Evolutionary conservation across 2,113 vertebrate species (phyloP), one percentile per base, ranked within the genome.

Genomic region (Deroptyus accipitrinus): DNA sequence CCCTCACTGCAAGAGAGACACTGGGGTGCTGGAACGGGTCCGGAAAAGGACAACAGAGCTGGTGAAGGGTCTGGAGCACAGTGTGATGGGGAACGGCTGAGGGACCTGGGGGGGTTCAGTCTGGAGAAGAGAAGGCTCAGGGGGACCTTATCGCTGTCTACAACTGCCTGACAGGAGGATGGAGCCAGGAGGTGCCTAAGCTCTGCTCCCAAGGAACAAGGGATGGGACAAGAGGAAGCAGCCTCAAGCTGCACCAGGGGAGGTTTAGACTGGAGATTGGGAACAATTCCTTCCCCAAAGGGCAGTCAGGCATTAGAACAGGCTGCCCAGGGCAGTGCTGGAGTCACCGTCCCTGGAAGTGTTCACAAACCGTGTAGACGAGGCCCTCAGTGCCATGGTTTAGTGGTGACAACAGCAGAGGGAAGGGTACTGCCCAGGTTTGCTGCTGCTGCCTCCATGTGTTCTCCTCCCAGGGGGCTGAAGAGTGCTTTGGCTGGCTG

Each of bases 281-380:
- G 31, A 33, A 55, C 54, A 33, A 4, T 55, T 55, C 8, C 54
- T 55, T 20, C 54, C 31, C 18, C 54, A 57, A 1, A 33, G 31
- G 54, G 18, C 54, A 57, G 31, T 33, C 31, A 57, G 54, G 54
- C 54, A 33, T 1, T 57, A 18, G 54, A 33, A 57, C 18, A 13
- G 54, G 54, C 31, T 57, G 54, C 31, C 7, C 55, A 33, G 55
- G 55, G 31, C 55, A 57, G 55, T 20, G 55, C 5, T 57, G 55
- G 55, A n/a, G 2, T n/a, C 55, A 57, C 33, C 0, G 0, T 14
- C 19, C 55, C 8, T n/a, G 55, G 31, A 57, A n/a, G 19, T 14
- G 31, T 4, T 57, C 31, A 57, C 31, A 57, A 20, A n/a, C 55
- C 0, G 0, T 6, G 5, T n/a, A 22, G 13, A n/a, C 0, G 12